phyloP scores from a whole-genome alignment of 2,797 vertebrate species.

The Pangasius sanitwongsei region DNA sequence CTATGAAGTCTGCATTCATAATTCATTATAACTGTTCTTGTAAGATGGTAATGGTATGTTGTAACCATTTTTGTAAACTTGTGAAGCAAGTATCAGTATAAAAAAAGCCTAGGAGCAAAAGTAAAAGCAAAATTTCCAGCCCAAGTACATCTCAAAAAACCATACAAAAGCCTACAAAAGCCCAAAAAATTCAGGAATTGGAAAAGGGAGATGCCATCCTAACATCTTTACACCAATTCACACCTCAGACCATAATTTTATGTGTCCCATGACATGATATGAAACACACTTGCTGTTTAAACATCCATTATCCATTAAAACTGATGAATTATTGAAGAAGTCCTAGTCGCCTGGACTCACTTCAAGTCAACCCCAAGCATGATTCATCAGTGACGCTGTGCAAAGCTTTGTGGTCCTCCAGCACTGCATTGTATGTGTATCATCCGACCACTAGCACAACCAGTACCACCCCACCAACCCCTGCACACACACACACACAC shows the following conservation, averaged over 20 bases:
- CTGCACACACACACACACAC: constrained; percentile 41
- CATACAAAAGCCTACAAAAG: not conserved
- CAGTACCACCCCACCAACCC: not conserved
- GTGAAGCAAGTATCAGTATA: not conserved
- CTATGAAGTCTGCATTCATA: not conserved
- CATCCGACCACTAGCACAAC: constrained; percentile 81
- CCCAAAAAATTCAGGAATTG: not conserved
- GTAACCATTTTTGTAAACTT: not conserved
- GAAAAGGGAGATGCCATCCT: not conserved
- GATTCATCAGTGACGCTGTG: constrained; percentile 41
- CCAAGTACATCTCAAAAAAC: not conserved
- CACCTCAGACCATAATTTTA: not conserved
- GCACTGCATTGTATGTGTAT: constrained; percentile 63
- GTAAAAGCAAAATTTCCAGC: not conserved
- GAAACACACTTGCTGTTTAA: not conserved
- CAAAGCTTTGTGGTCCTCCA: constrained; percentile 54
- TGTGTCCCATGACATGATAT: not conserved
- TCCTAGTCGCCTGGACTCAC: constrained; percentile 22
- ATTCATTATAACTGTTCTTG: not conserved
- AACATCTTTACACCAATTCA: not conserved
- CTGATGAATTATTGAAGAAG: not conserved
- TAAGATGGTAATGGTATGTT: not conserved
- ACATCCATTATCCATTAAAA: not conserved
- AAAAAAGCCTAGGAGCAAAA: not conserved
- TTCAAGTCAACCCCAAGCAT: constrained; percentile 42